Percentiles rank a stretch among this genome's conserved stretches.
Evolutionary conservation across 1,140 invertebrate genomes (phyloP).

Genomic region (Solen grandis): DNA sequence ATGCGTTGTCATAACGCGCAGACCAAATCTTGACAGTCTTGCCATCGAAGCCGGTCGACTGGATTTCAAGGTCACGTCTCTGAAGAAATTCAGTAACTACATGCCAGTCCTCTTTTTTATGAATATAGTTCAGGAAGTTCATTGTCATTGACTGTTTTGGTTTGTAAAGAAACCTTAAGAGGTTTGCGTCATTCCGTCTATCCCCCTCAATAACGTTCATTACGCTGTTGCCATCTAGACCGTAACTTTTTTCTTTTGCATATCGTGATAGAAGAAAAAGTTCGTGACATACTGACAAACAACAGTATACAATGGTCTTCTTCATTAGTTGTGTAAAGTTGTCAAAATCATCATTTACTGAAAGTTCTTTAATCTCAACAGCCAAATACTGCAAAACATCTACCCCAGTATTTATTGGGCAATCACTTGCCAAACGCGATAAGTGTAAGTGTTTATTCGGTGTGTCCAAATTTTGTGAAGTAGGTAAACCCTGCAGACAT

Average conservation of each 20-base stretch:
- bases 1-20: too few relatives aligned
- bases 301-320: background rate
- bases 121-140: background rate
- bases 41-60: background rate
- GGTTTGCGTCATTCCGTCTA: background rate
- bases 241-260: background rate
- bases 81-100: background rate
- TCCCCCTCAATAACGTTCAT: background rate
- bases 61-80: background rate
- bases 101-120: background rate
- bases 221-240: background rate
- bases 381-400: background rate
- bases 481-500: background rate
- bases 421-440: background rate
- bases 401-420: background rate
- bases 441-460: background rate
- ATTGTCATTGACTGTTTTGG: background rate
- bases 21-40: too few relatives aligned
- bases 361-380: background rate
- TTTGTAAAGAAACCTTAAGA: conserved; percentile 7
- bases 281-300: background rate
- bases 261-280: background rate
- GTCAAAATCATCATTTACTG: background rate
- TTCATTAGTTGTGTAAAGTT: background rate
- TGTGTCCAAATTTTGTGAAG: background rate